Conservation (phyloP, 2,797 vertebrate genomes). For the Okamejei kenojei region DNA sequence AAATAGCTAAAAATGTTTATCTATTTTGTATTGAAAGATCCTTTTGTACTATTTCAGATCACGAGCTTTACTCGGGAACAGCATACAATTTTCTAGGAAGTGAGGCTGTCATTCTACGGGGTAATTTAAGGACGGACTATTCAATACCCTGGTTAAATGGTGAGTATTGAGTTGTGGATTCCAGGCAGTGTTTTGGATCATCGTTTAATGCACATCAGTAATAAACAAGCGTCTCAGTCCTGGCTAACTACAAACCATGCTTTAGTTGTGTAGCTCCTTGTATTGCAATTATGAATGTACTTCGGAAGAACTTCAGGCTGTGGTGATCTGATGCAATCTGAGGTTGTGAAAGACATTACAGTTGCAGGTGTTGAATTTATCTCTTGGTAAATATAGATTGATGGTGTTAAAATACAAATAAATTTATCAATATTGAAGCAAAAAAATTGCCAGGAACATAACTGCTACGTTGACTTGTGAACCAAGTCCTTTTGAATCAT, state of each 20-base stretch:
- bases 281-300: neutral
- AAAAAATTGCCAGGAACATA: neutral
- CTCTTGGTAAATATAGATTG: neutral
- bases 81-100: constrained; percentile 92
- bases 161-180: constrained; percentile 52
- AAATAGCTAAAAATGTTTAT: constrained; percentile 31
- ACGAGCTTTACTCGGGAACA: constrained; percentile 88
- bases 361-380: neutral
- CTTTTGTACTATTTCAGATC: constrained; percentile 61
- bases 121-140: constrained; percentile 83
- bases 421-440: neutral
- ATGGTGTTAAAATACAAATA: neutral
- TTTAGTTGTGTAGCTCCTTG: neutral
- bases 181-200: neutral
- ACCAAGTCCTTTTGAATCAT: neutral
- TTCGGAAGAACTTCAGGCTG: neutral
- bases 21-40: neutral
- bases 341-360: neutral
- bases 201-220: neutral
- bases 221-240: too few species aligned
- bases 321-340: neutral
- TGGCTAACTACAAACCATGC: neutral
- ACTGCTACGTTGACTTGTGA: neutral
- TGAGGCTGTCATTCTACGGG: constrained; percentile 83
- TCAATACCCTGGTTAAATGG: constrained; percentile 96